Evolutionary conservation across 2,797 vertebrate genomes (phyloP).

Genomic region (Lutjanus argentimaculatus): DNA sequence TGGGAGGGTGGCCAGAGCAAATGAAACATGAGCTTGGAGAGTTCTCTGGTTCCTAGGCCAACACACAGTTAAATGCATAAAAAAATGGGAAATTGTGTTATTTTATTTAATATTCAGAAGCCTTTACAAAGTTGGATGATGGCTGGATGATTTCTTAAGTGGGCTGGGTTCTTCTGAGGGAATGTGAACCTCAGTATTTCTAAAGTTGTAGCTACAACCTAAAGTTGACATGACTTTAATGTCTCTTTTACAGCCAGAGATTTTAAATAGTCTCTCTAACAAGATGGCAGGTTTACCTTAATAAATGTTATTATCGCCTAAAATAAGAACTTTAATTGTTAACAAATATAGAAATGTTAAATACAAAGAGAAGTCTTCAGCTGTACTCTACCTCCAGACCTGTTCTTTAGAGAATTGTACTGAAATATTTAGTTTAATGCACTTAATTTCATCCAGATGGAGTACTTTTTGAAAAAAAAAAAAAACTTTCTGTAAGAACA

Average conservation of each 20-base stretch:
- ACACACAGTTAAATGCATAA: background rate
- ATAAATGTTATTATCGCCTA: background rate
- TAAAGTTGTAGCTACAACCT: background rate
- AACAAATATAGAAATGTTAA: background rate
- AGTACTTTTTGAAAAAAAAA: conserved; percentile 15
- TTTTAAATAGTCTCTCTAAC: background rate
- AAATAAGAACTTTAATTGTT: background rate
- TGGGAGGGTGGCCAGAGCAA: too few relatives aligned
- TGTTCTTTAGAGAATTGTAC: conserved; percentile 5
- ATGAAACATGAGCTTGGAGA: too few relatives aligned
- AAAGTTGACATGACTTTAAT: background rate
- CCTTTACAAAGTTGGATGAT: background rate
- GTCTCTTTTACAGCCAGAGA: background rate
- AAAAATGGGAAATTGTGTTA: background rate
- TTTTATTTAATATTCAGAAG: background rate
- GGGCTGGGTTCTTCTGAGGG: background rate
- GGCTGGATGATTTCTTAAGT: background rate
- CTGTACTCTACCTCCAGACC: background rate
- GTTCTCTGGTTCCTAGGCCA: too few relatives aligned
- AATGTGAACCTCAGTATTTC: background rate
- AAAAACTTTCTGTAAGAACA: conserved; percentile 17
- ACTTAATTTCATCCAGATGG: conserved; percentile 57
- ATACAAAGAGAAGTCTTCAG: background rate
- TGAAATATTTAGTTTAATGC: conserved; percentile 33
- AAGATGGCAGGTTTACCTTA: background rate